phyloP scores from a whole-genome alignment of 2,888 invertebrate genomes.

The Psylliodes chrysocephalus region DNA sequence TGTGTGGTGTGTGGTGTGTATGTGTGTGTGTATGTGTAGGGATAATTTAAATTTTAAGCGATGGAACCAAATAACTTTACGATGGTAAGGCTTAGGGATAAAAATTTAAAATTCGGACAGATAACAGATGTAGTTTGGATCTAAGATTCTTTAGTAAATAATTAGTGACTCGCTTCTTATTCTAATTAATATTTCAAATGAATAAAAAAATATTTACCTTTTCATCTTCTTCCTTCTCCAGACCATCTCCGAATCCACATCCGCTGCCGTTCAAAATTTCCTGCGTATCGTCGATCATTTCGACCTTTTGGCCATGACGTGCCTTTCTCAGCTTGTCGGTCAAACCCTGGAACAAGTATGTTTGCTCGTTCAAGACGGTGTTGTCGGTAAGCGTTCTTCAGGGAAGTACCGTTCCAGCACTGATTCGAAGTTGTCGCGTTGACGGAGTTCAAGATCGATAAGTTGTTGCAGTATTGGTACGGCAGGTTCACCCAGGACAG shows the following conservation, averaged over 20 bases:
- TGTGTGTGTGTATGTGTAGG: too few species aligned
- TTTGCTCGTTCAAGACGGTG: conserved; percentile 71
- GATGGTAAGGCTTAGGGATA: too few species aligned
- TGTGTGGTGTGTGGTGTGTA: too few species aligned
- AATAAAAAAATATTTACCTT: too few species aligned
- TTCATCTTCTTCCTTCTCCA: conserved; percentile 64
- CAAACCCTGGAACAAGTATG: conserved; percentile 79
- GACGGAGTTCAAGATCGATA: conserved; percentile 72
- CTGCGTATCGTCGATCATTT: conserved; percentile 64
- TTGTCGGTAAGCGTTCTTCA: conserved; percentile 14
- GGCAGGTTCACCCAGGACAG: conserved; percentile 90
- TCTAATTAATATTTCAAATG: too few species aligned
- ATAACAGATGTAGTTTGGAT: too few species aligned
- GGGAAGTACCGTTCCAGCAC: conserved; percentile 70
- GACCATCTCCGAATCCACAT: conserved; percentile 64
- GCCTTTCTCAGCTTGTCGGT: conserved; percentile 87
- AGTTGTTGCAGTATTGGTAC: conserved; percentile 82
- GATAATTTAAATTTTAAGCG: too few species aligned
- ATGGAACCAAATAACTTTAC: too few species aligned
- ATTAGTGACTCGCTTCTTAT: too few species aligned
- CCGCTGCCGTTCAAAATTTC: conserved; percentile 59
- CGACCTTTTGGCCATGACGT: conserved; percentile 90
- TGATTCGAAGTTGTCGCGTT: conserved; percentile 80
- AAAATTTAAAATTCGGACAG: too few species aligned
- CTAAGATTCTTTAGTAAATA: too few species aligned